Base-by-base conservation (phyloP, 2,113 vertebrate species). In the Apistogramma diplotaenia region DNA sequence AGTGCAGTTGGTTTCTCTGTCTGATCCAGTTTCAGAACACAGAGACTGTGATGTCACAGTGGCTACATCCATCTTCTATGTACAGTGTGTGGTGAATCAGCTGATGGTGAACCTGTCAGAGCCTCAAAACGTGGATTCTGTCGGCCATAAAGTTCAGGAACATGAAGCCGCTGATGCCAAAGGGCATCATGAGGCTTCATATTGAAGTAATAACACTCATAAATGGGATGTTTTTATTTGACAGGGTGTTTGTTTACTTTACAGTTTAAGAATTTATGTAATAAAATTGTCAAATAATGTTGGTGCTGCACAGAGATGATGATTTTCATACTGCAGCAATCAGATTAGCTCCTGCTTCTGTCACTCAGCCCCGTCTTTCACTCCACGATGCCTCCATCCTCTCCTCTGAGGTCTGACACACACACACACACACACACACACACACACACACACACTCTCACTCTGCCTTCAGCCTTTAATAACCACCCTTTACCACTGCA, bases 161-260 rank as follows among this genome's bases (percentile, higher is more conserved):
- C 35, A 9, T 6, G 29, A 60, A 15, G 11, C 18, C 60, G 0
- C 12, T 25, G 35, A 65, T 23, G 23, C 1, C 35, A 43, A 1
- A 19, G 25, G 4, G 25, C 35, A 6, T 18, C 2, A 15, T 16
- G 43, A 6, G 21, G 13, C 4, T 0, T 11, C 15, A 18, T 3
- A 0, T 33, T 21, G 60, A 0, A 0, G 16, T 43, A 0, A 0
- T 40, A 21, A 40, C 15, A 23, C 33, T 8, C 13, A 13, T 40
- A 21, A 62, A 13, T 40, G 12, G 4, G 21, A 23, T 1, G 2
- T 4, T 15, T 12, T 3, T 15, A 1, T 43, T 43, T 43, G 13
- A 43, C 10, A 40, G 37, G 37, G 1, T 40, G 43, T 46, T 46
- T 46, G 3, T 16, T 16, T 10, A 35, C 13, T 46, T 15, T 46